Evolutionary conservation across 2,797 vertebrate genomes (phyloP).

Genomic region (Gymnodraco acuticeps): DNA sequence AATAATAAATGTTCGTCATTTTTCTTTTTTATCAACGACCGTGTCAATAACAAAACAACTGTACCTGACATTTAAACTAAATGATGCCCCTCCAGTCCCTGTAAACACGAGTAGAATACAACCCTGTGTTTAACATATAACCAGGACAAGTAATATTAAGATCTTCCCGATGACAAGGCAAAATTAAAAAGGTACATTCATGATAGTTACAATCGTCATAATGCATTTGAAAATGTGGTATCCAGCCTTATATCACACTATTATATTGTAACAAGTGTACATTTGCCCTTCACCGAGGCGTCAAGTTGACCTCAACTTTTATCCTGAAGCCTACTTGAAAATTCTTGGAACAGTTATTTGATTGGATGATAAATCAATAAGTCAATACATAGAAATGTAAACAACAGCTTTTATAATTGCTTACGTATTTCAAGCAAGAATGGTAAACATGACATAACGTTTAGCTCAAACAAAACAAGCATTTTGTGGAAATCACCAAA

Average conservation of each 20-base stretch:
- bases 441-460: slow-evolving; percentile 1
- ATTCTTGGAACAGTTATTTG: neutral
- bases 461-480: neutral
- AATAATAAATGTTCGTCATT: neutral
- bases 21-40: neutral
- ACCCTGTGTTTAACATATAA: neutral
- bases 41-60: neutral
- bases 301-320: neutral
- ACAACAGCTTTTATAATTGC: neutral
- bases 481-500: neutral
- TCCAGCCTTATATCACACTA: neutral
- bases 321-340: neutral
- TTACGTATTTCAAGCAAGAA: neutral
- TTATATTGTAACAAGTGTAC: neutral
- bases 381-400: neutral
- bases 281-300: neutral
- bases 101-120: neutral
- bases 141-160: neutral
- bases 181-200: neutral
- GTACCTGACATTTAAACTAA: neutral
- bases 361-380: neutral
- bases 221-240: neutral
- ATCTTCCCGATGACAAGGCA: neutral
- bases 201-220: neutral
- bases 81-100: neutral